Evolutionary conservation across 2,888 invertebrate genomes (phyloP).

Genomic region (Schizaphis graminum): DNA sequence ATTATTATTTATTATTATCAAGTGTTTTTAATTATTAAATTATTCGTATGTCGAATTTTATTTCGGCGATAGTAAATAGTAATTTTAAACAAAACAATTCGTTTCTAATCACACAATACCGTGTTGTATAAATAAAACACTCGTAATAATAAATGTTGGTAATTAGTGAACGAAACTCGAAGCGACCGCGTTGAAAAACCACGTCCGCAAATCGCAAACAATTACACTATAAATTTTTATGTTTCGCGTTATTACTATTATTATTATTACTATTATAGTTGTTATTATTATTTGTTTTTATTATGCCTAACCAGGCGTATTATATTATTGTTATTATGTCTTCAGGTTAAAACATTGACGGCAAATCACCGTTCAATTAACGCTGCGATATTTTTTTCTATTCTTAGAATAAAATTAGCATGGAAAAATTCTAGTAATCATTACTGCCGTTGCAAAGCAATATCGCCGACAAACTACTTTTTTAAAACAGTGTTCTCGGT

Average conservation of each 20-base stretch:
- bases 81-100: neutral
- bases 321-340: neutral
- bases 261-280: neutral
- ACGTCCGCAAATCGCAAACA: neutral
- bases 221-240: neutral
- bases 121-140: neutral
- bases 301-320: neutral
- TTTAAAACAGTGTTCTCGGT: constrained; percentile 34
- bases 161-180: neutral
- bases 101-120: neutral
- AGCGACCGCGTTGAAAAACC: neutral
- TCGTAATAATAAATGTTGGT: neutral
- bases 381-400: neutral
- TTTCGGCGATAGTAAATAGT: neutral
- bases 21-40: no score
- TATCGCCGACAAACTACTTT: constrained; percentile 38
- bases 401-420: constrained; percentile 30
- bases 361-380: constrained; percentile 25
- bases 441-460: neutral
- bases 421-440: constrained; percentile 29
- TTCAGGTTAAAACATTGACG: neutral
- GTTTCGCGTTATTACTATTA: neutral
- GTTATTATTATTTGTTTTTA: neutral
- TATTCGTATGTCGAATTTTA: neutral
- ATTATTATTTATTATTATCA: neutral